These are phyloP conservation scores for Drosophila funebris DNA, from an alignment of 1,140 invertebrate genomes.

Conservation along the genomic window DNA sequence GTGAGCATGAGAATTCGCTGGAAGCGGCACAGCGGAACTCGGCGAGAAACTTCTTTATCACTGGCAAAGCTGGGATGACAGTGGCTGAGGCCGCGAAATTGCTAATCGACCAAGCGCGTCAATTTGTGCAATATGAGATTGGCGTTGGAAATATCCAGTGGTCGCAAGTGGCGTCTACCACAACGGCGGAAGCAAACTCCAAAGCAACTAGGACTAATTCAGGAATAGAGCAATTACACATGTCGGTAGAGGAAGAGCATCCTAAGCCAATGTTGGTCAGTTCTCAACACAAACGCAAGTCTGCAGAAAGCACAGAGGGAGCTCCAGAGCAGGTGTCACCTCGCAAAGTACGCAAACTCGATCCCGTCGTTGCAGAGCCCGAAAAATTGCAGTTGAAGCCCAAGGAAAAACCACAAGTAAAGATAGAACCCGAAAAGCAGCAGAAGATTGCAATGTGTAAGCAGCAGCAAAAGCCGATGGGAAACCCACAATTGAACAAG, in stretches of 20 bases:
- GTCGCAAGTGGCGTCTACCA: constrained; percentile 54
- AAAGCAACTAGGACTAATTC: background rate
- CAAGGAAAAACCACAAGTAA: background rate
- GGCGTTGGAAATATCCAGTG: constrained; percentile 87
- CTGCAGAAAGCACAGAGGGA: background rate
- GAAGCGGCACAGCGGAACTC: constrained; percentile 88
- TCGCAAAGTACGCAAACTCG: constrained; percentile 22
- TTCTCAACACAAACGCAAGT: constrained; percentile 19
- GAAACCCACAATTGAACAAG: background rate
- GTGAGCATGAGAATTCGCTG: constrained; percentile 88
- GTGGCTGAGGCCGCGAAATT: constrained; percentile 91
- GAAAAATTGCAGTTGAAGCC: background rate
- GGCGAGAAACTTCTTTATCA: constrained; percentile 91
- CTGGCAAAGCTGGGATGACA: constrained; percentile 91
- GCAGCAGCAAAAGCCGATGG: background rate
- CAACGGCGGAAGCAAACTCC: background rate
- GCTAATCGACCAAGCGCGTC: constrained; percentile 92
- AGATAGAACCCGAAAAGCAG: background rate
- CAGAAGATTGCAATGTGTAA: background rate
- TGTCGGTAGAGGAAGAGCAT: constrained; percentile 49
- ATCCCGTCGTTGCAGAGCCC: background rate
- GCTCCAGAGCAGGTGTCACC: background rate
- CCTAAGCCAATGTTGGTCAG: background rate
- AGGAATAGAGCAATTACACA: constrained; percentile 26
- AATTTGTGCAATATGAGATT: constrained; percentile 87